phyloP scores from a whole-genome alignment of 2,888 invertebrate species.

The Stenodera caucasica region DNA sequence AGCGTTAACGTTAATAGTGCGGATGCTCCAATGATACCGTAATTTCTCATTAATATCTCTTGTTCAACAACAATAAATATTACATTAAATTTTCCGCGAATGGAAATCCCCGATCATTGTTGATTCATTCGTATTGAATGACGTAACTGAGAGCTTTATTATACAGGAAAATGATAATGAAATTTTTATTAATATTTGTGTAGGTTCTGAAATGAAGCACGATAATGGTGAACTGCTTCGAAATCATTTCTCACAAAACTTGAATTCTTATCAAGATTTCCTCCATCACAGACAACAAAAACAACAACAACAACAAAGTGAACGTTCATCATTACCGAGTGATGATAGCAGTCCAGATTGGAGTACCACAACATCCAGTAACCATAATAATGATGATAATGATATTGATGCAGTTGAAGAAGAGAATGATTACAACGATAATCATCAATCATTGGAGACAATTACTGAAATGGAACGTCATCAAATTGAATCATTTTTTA shows the following conservation, averaged over 20 bases:
- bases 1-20: too few species aligned
- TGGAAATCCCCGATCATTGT: not conserved
- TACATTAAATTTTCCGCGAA: too few species aligned
- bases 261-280: conserved; percentile 52
- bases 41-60: too few species aligned
- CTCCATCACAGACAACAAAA: conserved; percentile 27
- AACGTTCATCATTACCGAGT: conserved; percentile 56
- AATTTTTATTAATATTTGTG: not conserved
- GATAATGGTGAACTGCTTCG: conserved; percentile 11
- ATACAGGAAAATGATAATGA: not conserved
- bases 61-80: too few species aligned
- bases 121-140: not conserved
- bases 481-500: conserved; percentile 73
- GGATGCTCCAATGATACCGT: too few species aligned
- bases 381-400: conserved; percentile 57
- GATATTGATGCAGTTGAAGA: conserved; percentile 52
- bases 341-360: conserved; percentile 60
- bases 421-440: conserved; percentile 51
- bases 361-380: conserved; percentile 57
- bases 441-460: conserved; percentile 36
- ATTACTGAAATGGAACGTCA: conserved; percentile 67
- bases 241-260: conserved; percentile 48
- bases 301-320: conserved; percentile 52
- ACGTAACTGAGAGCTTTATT: too few species aligned
- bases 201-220: not conserved